A percentile compares a stretch with the other conserved stretches of the same genome.
phyloP scores from a whole-genome alignment of 2,113 vertebrate species.

The Gallinago paraguaiae region DNA sequence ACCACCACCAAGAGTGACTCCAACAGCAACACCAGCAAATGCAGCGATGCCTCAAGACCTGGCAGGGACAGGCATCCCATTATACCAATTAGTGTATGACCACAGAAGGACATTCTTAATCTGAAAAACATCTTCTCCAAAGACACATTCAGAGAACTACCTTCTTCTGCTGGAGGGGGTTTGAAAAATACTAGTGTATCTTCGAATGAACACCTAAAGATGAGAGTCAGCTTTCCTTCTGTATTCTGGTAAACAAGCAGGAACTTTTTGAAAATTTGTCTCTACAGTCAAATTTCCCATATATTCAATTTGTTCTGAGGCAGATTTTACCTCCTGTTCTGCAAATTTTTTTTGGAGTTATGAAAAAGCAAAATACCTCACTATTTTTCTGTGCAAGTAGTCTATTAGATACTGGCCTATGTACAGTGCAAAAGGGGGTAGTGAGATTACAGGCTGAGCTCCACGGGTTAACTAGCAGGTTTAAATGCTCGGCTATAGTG shows the following conservation, averaged over 20 bases:
- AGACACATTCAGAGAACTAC: not conserved
- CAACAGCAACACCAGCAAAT: not conserved
- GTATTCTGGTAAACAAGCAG: not conserved
- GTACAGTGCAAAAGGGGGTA: not conserved
- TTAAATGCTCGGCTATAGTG: conserved; percentile 1
- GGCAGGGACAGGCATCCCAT: accelerated
- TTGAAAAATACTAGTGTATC: not conserved
- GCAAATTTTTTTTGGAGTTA: not conserved
- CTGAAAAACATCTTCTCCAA: not conserved
- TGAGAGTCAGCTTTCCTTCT: not conserved
- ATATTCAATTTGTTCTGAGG: not conserved
- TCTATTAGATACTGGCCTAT: not conserved
- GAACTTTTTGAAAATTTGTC: not conserved
- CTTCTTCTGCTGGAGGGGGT: not conserved
- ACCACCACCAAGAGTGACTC: not conserved
- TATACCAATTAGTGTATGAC: not conserved
- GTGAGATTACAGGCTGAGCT: not conserved
- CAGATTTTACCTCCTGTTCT: not conserved
- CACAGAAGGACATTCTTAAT: not conserved
- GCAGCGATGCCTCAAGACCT: not conserved
- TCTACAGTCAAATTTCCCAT: not conserved
- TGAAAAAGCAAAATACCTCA: not conserved
- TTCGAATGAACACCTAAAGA: not conserved
- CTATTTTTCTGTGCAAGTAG: not conserved
- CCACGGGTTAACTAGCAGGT: conserved; percentile 18